Percentiles rank a stretch among this genome's conserved stretches.
Conservation (phyloP, 2,113 vertebrate genomes). For the Agelaius tricolor region DNA sequence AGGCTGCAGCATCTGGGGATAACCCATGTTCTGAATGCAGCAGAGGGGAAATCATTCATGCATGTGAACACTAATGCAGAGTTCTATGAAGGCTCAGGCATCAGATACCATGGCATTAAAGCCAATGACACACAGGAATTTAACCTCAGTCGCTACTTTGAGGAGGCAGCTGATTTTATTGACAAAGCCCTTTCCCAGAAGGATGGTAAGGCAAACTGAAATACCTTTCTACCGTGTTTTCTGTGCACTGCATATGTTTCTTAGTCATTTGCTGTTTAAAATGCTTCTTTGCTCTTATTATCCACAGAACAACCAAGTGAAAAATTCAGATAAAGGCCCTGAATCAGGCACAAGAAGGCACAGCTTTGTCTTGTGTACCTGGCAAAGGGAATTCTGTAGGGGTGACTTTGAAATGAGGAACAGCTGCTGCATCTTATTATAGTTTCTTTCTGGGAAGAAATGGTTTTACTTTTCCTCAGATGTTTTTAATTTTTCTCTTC, state of each 20-base stretch:
- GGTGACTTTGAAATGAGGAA: background rate
- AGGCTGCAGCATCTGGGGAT: constrained; percentile 90
- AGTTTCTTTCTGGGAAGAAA: background rate
- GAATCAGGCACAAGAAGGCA: background rate
- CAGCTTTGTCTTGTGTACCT: background rate
- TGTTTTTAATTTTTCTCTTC: background rate
- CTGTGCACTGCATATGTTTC: background rate
- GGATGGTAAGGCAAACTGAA: constrained; percentile 81
- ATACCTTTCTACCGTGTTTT: background rate
- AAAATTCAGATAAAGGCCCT: background rate
- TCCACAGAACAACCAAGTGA: background rate
- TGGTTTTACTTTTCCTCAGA: background rate
- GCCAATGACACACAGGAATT: constrained; percentile 94
- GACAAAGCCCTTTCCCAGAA: constrained; percentile 91
- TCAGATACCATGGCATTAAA: constrained; percentile 93
- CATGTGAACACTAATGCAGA: constrained; percentile 95
- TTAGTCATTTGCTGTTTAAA: background rate
- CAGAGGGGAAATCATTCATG: constrained; percentile 98
- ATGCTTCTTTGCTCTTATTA: background rate
- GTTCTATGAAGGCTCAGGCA: constrained; percentile 91
- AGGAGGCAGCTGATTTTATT: constrained; percentile 94
- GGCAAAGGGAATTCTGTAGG: background rate
- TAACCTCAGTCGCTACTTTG: constrained; percentile 93
- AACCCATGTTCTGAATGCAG: constrained; percentile 94
- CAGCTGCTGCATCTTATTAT: background rate